Base-by-base conservation (phyloP, 2,797 vertebrate species). In the Eospalax fontanierii region DNA sequence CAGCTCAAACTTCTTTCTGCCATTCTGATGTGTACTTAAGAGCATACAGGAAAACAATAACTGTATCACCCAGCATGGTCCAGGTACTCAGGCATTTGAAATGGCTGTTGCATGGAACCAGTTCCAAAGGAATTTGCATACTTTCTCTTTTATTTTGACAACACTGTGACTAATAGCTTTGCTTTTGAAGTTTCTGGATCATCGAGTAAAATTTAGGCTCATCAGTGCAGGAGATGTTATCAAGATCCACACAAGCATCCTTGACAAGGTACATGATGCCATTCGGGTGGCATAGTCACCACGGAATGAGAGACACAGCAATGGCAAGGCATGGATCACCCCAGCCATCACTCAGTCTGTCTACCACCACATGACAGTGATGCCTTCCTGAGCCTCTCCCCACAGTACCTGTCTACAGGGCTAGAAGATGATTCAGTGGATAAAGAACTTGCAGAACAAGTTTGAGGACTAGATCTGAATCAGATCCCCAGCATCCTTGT, bases 111-210 rank as follows among this genome's bases (percentile, higher is more conserved):
- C 6, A 0, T 46, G 15, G 50, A 95, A 73, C 71, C 22, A 6
- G 28, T 65, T 89, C 70, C 33, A 43, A 88, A 43, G n/a, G 24
- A 73, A 30, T 59, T 40, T n/a, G n/a, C n/a, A 40, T 9, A 57
- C 26, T 73, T 57, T 73, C 68, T 59, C 80, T 88, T 87, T 68
- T 24, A 87, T 46, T n/a, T 92, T 79, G 79, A 92, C 86, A 84
- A 15, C 71, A 40, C 8, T 75, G 79, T 89, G 80, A 95, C 83
- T 73, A 83, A 86, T 93, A 65, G 86, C 59, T 96, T 92, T 91
- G 61, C 88, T 96, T 90, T 73, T 40, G 63, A 78, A 79, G 63
- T 90, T 88, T 96, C 59, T 88, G 93, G 87, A 92, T 93, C 92
- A 86, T 0, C 91, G 92, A 90, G 61, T 92, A 82, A 46, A 89